Evolutionary conservation across 2,797 vertebrate species (phyloP), one percentile per base, ranked within the genome.

Genomic region (Erithacus rubecula): DNA sequence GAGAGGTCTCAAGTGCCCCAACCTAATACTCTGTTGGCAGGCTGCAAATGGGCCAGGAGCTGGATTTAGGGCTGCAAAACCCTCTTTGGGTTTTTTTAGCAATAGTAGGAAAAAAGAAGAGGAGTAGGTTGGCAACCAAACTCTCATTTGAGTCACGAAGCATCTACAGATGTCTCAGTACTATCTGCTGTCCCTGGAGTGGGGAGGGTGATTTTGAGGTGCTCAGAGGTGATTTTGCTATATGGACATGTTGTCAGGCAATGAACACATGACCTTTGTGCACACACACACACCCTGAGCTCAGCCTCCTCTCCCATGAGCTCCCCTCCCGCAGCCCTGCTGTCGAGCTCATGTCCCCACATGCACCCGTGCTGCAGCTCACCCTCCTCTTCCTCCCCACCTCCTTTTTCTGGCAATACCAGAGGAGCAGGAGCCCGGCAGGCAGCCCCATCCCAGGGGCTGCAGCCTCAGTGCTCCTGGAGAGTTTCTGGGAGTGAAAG

Each of bases 181-280:
- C 20, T 64, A 64, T 36, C 17, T 76, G 47, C 68, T 64, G 15
- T 74, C 67, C 41, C 23, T 20, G 53, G 29, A 29, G 49, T 4
- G 23, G 22, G 59, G 9, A 89, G 39, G 64, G 20, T 19, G 60
- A n/a, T 65, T 65, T 5, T 47, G 72, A 84, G 46, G 52, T 23
- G 53, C 46, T 86, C n/a, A 4, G 79, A 74, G 24, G 37, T 20
- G 34, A 34, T 41, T 86, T 37, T 65, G 39, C 58, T 74, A 19
- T 4, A 5, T 1, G 30, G 78, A 70, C 7, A 13, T 0, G 0
- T 3, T 46, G 15, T 11, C 83, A 91, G 53, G 36, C 11, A 51
- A 24, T 6, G 46, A 55, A 23, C 29, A 24, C 32, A 15, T 0
- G 4, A 64, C 46, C 62, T 75, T 53, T 65, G 13, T 8, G 8